Base-by-base conservation (phyloP, 2,797 vertebrate genomes). In the Etheostoma nigrum region DNA sequence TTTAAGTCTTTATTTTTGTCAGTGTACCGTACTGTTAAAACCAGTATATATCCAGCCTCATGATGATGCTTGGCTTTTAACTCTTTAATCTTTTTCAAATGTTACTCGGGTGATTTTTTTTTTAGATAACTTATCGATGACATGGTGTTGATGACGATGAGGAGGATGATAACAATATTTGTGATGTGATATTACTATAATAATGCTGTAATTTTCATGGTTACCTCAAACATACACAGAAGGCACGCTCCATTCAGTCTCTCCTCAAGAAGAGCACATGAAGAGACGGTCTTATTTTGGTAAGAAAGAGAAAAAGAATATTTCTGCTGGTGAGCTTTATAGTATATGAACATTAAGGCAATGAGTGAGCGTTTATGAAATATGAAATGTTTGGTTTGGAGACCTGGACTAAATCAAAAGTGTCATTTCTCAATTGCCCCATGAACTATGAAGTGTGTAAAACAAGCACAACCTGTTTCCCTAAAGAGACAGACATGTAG, bases 381-480 rank as follows among this genome's bases (percentile, higher is more conserved):
- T 58, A 67, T 75, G n/a, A 86, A 69, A 54, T 59, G 71, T 78
- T 82, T 87, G 62, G 55, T 68, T 79, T 66, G 83, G 77, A 82
- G 61, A 67, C 30, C 51, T 85, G 70, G 67, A 89, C 82, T 86
- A 55, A 79, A 82, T 71, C 2, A 52, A 76, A 85, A 69, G 63
- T 68, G 66, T 70, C 14, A 73, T 62, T 81, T 67, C 36, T 54
- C 55, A 45, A 18, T 70, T 49, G 57, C 48, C 85, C 82, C 52
- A 64, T 75, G 71, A 88, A 76, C 76, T 62, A 40, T 40, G 36
- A 44, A 78, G 77, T 86, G 88, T 91, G 86, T 91, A 86, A 91
- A 90, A 91, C 81, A 94, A 94, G 93, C 93, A 94, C 93, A 94
- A 93, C 73, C 72, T 84, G 88, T 89, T 87, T 79, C 82, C 85